Evolutionary conservation across 2,113 vertebrate species (phyloP).

Genomic region (Oplegnathus fasciatus): DNA sequence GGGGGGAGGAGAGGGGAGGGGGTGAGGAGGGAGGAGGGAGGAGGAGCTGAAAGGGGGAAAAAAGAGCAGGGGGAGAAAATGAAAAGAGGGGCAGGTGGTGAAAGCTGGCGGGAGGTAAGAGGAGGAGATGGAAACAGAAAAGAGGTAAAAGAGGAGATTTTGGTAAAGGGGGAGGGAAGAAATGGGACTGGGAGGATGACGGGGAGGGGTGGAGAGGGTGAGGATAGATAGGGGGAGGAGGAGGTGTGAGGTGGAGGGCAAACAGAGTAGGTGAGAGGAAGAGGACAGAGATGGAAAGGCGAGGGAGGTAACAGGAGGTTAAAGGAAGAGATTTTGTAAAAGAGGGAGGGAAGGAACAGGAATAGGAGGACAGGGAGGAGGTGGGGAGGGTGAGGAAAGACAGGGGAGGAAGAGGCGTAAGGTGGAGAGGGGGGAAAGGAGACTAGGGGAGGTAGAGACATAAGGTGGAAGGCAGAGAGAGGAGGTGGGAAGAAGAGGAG

Average conservation of each 20-base stretch:
- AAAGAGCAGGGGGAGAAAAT: not conserved
- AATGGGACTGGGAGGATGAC: not conserved
- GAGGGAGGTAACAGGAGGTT: not conserved
- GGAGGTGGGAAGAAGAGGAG: not conserved
- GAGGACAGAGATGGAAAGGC: not conserved
- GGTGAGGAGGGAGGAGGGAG: too few species aligned
- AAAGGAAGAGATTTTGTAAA: too few species aligned
- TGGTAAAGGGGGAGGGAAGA: not conserved
- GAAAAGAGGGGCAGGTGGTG: not conserved
- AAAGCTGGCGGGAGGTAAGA: not conserved
- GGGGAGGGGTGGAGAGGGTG: not conserved
- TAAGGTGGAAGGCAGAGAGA: not conserved
- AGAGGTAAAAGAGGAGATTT: not conserved
- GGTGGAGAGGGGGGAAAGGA: not conserved
- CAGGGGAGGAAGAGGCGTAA: too few species aligned
- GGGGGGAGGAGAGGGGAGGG: not conserved
- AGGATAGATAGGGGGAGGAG: not conserved
- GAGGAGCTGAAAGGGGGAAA: not conserved
- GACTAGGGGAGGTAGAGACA: not conserved
- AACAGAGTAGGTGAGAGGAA: not conserved
- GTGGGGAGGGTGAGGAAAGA: not conserved
- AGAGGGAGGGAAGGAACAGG: not conserved
- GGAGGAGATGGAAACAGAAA: not conserved
- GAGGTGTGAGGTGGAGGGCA: not conserved
- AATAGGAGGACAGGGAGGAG: too few species aligned